Base-by-base conservation (phyloP, 2,888 invertebrate genomes). In the Sepiola atlantica region DNA sequence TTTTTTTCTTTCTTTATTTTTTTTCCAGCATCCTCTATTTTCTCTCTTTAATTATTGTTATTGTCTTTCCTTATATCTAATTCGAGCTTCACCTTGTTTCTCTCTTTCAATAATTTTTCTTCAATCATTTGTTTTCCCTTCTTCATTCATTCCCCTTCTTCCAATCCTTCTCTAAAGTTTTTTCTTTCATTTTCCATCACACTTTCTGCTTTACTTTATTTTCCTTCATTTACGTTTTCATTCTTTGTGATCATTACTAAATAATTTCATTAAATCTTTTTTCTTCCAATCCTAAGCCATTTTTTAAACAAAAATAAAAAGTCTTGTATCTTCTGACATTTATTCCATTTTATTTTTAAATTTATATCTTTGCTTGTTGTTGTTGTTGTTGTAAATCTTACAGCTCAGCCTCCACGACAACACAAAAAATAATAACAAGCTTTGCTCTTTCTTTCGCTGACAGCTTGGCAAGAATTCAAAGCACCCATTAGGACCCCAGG, bases 401-500 rank as follows among this genome's bases (percentile, higher is more conserved):
- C 77, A 16, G 24, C 61, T 61, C 21, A 61, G 61, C 28, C 24
- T 61, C 28, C 8, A n/a, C 77, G n/a, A 77, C n/a, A 77, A n/a
- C n/a, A 77, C 16, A 18, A 4, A 77, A 77, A 77, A n/a, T n/a
- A n/a, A 77, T 77, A 77, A n/a, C n/a, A n/a, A n/a, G 77, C 28
- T 77, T 77, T 14, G n/a, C 77, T 77, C n/a, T 77, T 24, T 57
- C 21, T 57, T 16, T 77, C 77, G n/a, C n/a, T 77, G 77, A n/a
- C n/a, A 77, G 77, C 77, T 77, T 77, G 77, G 77, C 77, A 77
- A 77, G 14, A 77, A 77, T 77, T 77, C 77, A 77, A 77, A 77
- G 77, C n/a, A n/a, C 77, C 77, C 77, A 77, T 77, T 77, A 77
- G n/a, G 77, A n/a, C 77, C n/a, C n/a, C 77, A 77, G n/a, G 77